Evolutionary conservation across 35 echinoderm and acorn worm genomes (phyloP).

Genomic region (Apostichopus parvimensis): DNA sequence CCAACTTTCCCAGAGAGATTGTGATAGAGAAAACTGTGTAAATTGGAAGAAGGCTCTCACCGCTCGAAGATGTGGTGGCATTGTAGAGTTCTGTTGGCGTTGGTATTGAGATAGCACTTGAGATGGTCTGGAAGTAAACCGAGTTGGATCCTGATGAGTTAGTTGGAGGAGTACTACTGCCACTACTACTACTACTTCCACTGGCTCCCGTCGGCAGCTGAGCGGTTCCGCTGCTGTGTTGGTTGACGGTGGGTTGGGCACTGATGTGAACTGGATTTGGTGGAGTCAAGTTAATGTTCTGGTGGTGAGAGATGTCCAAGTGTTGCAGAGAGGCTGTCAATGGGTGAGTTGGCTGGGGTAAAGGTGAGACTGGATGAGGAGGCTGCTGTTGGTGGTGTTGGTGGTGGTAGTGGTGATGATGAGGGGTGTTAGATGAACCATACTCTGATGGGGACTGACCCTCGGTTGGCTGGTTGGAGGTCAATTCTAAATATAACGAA

Average conservation of each 20-base stretch:
- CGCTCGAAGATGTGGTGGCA: not conserved
- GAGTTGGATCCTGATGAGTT: slow-evolving; percentile 67
- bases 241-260: slow-evolving; percentile 4
- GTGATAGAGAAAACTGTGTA: no score
- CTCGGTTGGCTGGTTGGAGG: not conserved
- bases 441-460: not conserved
- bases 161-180: slow-evolving; percentile 44
- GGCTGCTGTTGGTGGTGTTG: slow-evolving; percentile 33
- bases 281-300: slow-evolving; percentile 70
- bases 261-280: slow-evolving; percentile 33
- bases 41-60: not conserved
- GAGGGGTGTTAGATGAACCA: not conserved
- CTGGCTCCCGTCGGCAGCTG: slow-evolving; percentile 26
- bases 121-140: slow-evolving; percentile 76
- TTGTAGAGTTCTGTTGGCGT: slow-evolving; percentile 57
- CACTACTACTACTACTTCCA: slow-evolving; percentile 28
- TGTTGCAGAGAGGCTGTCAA: slow-evolving; percentile 68
- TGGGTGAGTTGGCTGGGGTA: slow-evolving; percentile 54
- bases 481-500: not conserved
- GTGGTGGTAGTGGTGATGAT: slow-evolving; percentile 1
- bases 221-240: not conserved
- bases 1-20: no score
- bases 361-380: slow-evolving; percentile 43
- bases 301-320: slow-evolving; percentile 81
- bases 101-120: slow-evolving; percentile 64